phyloP scores from a whole-genome alignment of 2,113 vertebrate species.

The Leucopsar rothschildi region DNA sequence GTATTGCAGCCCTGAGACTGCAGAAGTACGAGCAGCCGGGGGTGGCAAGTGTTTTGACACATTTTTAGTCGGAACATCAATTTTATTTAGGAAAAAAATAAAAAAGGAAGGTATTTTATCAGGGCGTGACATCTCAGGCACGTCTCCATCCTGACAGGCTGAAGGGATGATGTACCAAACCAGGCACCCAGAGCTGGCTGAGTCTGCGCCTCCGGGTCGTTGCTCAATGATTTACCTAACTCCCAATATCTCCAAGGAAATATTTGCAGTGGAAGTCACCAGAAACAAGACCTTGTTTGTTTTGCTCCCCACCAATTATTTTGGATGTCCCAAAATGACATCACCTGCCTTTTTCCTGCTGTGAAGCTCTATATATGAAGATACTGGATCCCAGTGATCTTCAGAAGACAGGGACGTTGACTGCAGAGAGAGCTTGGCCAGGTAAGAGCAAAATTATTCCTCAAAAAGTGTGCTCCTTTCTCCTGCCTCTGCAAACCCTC shows the following conservation, averaged over 20 bases:
- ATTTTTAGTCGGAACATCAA: background rate
- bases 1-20: background rate
- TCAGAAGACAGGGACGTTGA: background rate
- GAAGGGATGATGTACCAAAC: background rate
- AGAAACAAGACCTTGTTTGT: conserved; percentile 32
- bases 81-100: background rate
- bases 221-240: conserved; percentile 43
- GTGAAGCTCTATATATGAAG: conserved; percentile 29
- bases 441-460: background rate
- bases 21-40: background rate
- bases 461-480: background rate
- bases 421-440: background rate
- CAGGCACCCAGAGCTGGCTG: background rate
- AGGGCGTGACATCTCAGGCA: background rate
- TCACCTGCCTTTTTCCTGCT: background rate
- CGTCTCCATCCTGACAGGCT: accelerated
- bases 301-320: conserved; percentile 11
- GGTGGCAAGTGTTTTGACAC: background rate
- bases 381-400: background rate
- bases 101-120: background rate
- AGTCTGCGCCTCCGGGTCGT: background rate
- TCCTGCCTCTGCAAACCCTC: background rate
- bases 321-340: background rate
- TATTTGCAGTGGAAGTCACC: conserved; percentile 59
- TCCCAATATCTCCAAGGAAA: conserved; percentile 32